phyloP scores from a whole-genome alignment of 2,113 vertebrate genomes.

The Phaethornis superciliosus region DNA sequence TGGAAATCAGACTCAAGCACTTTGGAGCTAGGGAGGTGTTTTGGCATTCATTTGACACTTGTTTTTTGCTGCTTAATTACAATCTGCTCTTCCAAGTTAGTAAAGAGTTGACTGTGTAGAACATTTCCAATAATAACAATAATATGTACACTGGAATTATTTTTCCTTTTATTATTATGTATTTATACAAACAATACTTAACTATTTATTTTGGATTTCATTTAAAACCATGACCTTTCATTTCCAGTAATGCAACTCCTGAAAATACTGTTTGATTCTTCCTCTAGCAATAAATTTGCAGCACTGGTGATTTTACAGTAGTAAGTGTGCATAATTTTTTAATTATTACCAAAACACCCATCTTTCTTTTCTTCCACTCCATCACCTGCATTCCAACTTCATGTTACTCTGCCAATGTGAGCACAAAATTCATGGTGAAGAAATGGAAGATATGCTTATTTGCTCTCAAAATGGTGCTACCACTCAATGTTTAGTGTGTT shows the following conservation, averaged over 20 bases:
- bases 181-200: too few species aligned
- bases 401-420: neutral
- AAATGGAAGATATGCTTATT: neutral
- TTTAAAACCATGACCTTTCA: neutral
- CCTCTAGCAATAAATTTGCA: neutral
- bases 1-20: neutral
- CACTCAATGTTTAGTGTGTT: neutral
- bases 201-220: neutral
- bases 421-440: neutral
- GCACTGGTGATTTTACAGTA: neutral
- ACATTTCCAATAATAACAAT: neutral
- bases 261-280: neutral
- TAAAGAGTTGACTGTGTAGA: neutral
- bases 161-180: neutral
- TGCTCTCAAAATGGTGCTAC: neutral
- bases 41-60: neutral
- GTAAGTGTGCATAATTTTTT: neutral
- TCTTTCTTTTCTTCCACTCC: neutral
- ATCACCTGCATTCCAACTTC: neutral
- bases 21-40: neutral
- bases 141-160: neutral
- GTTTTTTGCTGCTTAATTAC: neutral
- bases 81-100: neutral
- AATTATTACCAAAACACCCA: neutral
- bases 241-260: neutral